Evolutionary conservation across 2,888 invertebrate species (phyloP).

Genomic region (Agrypnus murinus): DNA sequence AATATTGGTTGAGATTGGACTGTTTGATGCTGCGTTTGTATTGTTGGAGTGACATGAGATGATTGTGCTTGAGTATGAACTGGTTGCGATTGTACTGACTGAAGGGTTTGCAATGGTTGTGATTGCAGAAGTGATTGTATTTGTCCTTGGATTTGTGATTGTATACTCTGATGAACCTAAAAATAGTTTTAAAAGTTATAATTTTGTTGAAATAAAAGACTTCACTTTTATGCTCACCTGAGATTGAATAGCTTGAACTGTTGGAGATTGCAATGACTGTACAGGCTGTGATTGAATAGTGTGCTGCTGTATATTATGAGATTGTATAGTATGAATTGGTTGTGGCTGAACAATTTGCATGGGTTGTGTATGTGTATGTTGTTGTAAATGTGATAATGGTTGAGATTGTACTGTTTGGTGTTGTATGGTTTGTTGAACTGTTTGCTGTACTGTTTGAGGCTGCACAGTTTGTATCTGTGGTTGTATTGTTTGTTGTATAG

Average conservation of each 20-base stretch:
- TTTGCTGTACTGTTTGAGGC: constrained; percentile 64
- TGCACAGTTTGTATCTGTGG: constrained; percentile 64
- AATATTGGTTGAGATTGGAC: constrained; percentile 57
- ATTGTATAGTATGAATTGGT: constrained; percentile 62
- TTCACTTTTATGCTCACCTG: constrained; percentile 30
- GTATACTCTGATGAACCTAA: constrained; percentile 51
- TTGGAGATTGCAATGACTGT: constrained; percentile 53
- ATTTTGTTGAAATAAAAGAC: neutral
- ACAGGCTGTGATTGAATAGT: constrained; percentile 55
- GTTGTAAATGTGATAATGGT: constrained; percentile 64
- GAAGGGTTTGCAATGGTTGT: constrained; percentile 46
- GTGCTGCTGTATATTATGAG: constrained; percentile 54
- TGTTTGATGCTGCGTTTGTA: constrained; percentile 57
- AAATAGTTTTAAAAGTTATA: constrained; percentile 12
- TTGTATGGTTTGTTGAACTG: constrained; percentile 65
- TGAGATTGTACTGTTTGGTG: constrained; percentile 67
- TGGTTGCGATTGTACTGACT: constrained; percentile 46
- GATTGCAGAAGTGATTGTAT: constrained; percentile 53
- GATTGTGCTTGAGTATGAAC: constrained; percentile 65
- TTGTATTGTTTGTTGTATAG: constrained; percentile 66
- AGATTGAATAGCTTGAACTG: constrained; percentile 49
- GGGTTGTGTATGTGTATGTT: constrained; percentile 65
- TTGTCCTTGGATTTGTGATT: constrained; percentile 55
- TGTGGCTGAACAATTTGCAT: constrained; percentile 69
- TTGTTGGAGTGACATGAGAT: constrained; percentile 43